Conservation (phyloP, 1,140 invertebrate species). For the Oppia nitens region DNA sequence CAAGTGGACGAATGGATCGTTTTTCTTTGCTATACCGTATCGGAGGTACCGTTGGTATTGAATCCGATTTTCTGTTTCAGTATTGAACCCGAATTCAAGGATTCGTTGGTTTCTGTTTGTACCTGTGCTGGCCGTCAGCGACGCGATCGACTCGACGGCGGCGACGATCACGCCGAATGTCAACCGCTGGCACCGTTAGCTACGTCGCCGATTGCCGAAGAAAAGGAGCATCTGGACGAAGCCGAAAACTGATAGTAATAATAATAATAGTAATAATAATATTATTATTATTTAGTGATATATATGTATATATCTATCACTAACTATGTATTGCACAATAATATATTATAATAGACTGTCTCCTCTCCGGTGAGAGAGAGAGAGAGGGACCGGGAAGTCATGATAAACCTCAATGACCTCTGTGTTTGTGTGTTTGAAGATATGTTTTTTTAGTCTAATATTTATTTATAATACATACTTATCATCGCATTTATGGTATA, state of each 20-base stretch:
- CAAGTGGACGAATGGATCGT: slow-evolving; percentile 9
- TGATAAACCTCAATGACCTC: background rate
- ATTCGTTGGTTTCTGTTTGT: slow-evolving; percentile 5
- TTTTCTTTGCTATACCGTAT: background rate
- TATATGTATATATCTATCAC: background rate
- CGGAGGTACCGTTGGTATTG: slow-evolving; percentile 7
- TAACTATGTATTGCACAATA: background rate
- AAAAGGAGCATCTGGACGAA: slow-evolving; percentile 13
- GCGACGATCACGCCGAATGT: slow-evolving; percentile 11
- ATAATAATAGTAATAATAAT: too few species aligned
- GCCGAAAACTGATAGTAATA: slow-evolving; percentile 5
- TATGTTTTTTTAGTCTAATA: too few species aligned
- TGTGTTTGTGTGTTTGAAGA: background rate
- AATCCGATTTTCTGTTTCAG: slow-evolving; percentile 4
- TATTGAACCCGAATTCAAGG: slow-evolving; percentile 11
- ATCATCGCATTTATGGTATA: too few species aligned
- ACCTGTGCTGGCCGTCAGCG: slow-evolving; percentile 1
- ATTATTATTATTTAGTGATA: background rate
- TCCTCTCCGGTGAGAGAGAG: background rate
- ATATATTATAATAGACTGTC: background rate
- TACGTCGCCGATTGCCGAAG: slow-evolving; percentile 9
- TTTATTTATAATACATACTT: too few species aligned
- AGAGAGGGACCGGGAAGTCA: background rate
- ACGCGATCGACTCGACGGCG: background rate
- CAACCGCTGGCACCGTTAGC: slow-evolving; percentile 13